Evolutionary conservation across 1,140 invertebrate genomes (phyloP), one percentile per base, ranked within the genome.

Genomic region (Cepaea nemoralis): DNA sequence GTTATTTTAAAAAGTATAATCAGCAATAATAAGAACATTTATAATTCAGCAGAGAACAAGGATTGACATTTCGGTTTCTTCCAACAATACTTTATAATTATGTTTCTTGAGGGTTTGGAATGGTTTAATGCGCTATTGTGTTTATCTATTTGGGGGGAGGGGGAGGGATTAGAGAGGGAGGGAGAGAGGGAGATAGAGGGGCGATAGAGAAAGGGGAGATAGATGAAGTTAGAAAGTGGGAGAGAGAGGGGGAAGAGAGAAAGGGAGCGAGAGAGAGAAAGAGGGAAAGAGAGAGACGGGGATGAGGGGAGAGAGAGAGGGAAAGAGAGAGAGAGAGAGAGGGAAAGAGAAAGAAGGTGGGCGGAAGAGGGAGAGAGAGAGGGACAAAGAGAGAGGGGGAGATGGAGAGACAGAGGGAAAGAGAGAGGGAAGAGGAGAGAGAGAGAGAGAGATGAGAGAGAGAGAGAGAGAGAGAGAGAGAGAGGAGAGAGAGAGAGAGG

Each of bases 361-460:
- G n/a, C n/a, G n/a, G n/a, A n/a, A n/a, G n/a, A n/a, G n/a, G n/a
- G n/a, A n/a, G n/a, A n/a, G n/a, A n/a, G n/a, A n/a, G n/a, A n/a
- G n/a, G n/a, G n/a, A n/a, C n/a, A n/a, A n/a, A n/a, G n/a, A n/a
- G n/a, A n/a, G n/a, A n/a, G n/a, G n/a, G n/a, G n/a, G n/a, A n/a
- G n/a, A n/a, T n/a, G n/a, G n/a, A n/a, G n/a, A n/a, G n/a, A n/a
- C n/a, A n/a, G n/a, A n/a, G n/a, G n/a, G n/a, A n/a, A n/a, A 37
- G 37, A 33, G 70, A 14, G 37, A 73, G 37, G 24, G n/a, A 35
- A 40, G 37, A 24, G 37, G 33, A n/a, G 39, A 37, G 39, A 35
- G 33, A n/a, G 70, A 73, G 70, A 73, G 70, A 73, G 70, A 73
- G 5, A n/a, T n/a, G n/a, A n/a, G n/a, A n/a, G n/a, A n/a, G n/a